A percentile compares a stretch with the other conserved stretches of the same genome.
These are phyloP conservation scores for Lingula anatina DNA, from an alignment of 2,888 invertebrate species.

Conservation along the genomic window DNA sequence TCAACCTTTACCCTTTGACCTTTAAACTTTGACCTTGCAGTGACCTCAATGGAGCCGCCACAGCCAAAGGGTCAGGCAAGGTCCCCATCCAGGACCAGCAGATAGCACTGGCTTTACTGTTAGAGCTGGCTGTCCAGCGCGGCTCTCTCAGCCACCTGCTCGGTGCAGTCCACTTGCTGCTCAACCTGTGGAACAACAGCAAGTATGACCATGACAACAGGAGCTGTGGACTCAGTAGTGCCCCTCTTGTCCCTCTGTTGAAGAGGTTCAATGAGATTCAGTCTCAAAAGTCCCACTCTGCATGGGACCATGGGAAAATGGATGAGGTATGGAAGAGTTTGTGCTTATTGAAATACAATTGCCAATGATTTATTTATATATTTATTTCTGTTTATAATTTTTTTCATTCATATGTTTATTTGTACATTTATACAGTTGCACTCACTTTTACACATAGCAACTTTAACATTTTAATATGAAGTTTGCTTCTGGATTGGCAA, in stretches of 20 bases:
- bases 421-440: too few species aligned
- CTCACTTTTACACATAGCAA: too few species aligned
- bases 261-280: slow-evolving; percentile 72
- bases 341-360: too few species aligned
- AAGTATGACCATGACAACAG: slow-evolving; percentile 64
- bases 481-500: too few species aligned
- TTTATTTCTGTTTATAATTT: too few species aligned
- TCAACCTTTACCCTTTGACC: too few species aligned
- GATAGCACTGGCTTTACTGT: slow-evolving; percentile 69
- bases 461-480: too few species aligned
- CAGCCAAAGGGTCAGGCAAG: slow-evolving; percentile 58
- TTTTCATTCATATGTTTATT: too few species aligned
- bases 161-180: slow-evolving; percentile 74
- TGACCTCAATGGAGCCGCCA: slow-evolving; percentile 53
- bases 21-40: too few species aligned
- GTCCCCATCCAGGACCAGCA: slow-evolving; percentile 75
- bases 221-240: slow-evolving; percentile 49
- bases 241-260: slow-evolving; percentile 77
- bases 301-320: not conserved
- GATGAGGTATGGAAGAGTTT: too few species aligned
- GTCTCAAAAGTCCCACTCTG: slow-evolving; percentile 36
- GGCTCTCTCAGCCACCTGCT: slow-evolving; percentile 74
- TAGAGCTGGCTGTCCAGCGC: slow-evolving; percentile 78
- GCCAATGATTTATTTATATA: too few species aligned
- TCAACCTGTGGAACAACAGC: slow-evolving; percentile 71